Base-by-base conservation (phyloP, 1,140 invertebrate genomes). In the Cyphomyrmex costatus region DNA sequence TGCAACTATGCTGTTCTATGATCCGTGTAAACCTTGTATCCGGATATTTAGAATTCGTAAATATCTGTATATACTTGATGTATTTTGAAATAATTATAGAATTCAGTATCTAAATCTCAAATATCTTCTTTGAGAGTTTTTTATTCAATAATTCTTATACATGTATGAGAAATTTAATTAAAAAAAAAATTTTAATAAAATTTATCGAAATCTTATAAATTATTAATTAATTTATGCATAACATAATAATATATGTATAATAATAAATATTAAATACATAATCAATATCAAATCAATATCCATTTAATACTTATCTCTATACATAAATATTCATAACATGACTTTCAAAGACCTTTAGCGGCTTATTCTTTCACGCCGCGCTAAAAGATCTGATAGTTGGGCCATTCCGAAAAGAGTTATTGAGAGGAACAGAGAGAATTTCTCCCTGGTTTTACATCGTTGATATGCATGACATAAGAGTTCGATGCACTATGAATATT, bases 401-500 rank as follows among this genome's bases (percentile, higher is more conserved):
- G 24, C 49, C 42, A 53, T 46, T 27, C 24, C 49, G 33, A 53
- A 36, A 79, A 42, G 60, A 61, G 16, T 83, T 70, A 70, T 61
- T 30, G 60, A 27, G 3, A 8, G 10, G 24, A 30, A 19, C 16
- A 1, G 10, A 5, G 49, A 79, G 73, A 42, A 60, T 21, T 58
- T 82, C 51, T 68, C 61, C 3, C 60, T n/a, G n/a, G 3, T 70
- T 80, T 61, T 36, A 33, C 73, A 19, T 86, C 74, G 61, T 86
- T 86, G 42, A 71, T 71, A 86, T 71, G 77, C 77, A 49, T 68
- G 65, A 86, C 53, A n/a, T 68, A 68, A 80, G 51, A 58, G 65
- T 36, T 51, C 16, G 84, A 60, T 36, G 65, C 63, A 36, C 27
- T 19, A 14, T 27, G 84, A 86, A 82, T 86, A 21, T 82, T 27